phyloP scores from a whole-genome alignment of 30 jellyfish, hydroid and myxozoan genomes.

The Hydractinia echinata region DNA sequence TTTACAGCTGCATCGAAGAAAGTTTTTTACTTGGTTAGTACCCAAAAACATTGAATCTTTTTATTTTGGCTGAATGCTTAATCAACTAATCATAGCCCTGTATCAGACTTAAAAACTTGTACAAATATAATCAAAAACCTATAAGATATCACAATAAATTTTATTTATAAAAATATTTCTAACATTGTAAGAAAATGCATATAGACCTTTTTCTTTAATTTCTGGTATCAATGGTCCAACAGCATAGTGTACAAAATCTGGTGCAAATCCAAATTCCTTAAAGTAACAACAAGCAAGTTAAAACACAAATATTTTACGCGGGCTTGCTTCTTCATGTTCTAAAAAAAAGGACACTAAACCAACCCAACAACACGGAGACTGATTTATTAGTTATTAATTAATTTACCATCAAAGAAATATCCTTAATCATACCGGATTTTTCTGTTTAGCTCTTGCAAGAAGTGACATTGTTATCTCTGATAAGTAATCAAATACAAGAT shows the following conservation, averaged over 20 bases:
- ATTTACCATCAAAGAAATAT: background rate
- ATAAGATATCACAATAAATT: too few relatives aligned
- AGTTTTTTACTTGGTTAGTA: too few relatives aligned
- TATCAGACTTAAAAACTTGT: too few relatives aligned
- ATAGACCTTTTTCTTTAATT: constrained; percentile 55
- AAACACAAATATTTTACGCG: too few relatives aligned
- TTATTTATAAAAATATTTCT: background rate
- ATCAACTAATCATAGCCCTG: too few relatives aligned
- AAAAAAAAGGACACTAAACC: background rate
- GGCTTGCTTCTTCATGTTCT: too few relatives aligned
- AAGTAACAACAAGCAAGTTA: background rate
- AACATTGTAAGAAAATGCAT: background rate
- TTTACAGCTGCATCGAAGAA: too few relatives aligned
- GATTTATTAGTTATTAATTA: background rate
- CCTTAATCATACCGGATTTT: constrained; percentile 32
- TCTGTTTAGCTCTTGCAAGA: constrained; percentile 64
- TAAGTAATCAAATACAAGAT: constrained; percentile 72
- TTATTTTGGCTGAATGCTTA: too few relatives aligned
- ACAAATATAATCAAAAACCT: too few relatives aligned
- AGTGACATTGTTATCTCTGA: constrained; percentile 89
- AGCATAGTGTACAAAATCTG: constrained; percentile 75
- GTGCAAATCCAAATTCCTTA: constrained; percentile 68
- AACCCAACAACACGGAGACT: too few relatives aligned
- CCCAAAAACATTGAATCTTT: too few relatives aligned
- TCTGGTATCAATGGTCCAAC: constrained; percentile 64